phyloP scores from a whole-genome alignment of 2,113 vertebrate genomes.

The Tringa solitaria region DNA sequence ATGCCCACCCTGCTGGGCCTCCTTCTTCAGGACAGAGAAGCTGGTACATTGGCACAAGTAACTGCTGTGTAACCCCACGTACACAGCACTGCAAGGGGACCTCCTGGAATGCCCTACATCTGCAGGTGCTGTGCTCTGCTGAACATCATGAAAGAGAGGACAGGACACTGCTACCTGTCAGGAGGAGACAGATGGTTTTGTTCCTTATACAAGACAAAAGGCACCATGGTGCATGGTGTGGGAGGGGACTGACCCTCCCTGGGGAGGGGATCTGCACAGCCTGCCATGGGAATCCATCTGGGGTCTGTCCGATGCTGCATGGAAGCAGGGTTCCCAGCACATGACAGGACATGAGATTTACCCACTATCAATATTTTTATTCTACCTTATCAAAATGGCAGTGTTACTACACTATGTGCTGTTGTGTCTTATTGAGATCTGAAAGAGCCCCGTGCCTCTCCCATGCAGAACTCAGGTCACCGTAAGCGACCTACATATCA shows the following conservation, averaged over 20 bases:
- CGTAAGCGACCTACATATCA: neutral
- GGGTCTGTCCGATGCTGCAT: accelerated
- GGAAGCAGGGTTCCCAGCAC: neutral
- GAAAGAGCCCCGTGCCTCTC: neutral
- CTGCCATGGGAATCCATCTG: neutral
- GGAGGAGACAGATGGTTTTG: neutral
- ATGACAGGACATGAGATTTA: neutral
- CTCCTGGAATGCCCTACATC: neutral
- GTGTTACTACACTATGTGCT: neutral
- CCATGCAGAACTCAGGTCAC: neutral
- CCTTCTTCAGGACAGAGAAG: neutral
- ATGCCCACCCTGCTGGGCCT: neutral
- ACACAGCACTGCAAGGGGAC: accelerated
- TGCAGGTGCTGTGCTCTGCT: accelerated
- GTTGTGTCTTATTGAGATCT: neutral
- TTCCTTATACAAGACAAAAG: neutral
- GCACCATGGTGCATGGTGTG: accelerated
- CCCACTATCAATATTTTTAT: neutral
- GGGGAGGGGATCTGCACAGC: neutral
- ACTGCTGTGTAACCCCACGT: accelerated
- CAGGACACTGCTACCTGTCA: neutral
- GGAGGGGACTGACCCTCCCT: neutral
- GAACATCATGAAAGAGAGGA: neutral
- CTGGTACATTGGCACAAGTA: accelerated
- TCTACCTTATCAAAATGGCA: neutral